Conservation (phyloP, 2,113 vertebrate species). For the Syngnathoides biaculeatus region DNA sequence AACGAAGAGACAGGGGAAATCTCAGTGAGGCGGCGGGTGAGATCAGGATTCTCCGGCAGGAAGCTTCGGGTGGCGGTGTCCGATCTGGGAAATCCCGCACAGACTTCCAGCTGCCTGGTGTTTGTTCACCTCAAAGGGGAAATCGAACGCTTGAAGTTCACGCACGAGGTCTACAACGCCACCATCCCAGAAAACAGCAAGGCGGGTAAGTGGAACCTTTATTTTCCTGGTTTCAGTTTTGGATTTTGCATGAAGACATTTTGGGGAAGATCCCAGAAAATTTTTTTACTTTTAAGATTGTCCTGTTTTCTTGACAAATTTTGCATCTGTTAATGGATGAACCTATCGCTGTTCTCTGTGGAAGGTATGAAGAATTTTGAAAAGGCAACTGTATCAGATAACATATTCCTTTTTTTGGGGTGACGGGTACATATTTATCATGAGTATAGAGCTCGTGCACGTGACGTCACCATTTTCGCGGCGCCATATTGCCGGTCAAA, state of each 20-base stretch:
- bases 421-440: too few relatives aligned
- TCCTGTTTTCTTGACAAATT: too few relatives aligned
- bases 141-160: constrained; percentile 76
- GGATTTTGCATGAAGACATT: background rate
- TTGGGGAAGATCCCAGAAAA: background rate
- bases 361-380: too few relatives aligned
- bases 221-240: background rate
- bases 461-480: too few relatives aligned
- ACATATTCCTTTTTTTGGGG: too few relatives aligned
- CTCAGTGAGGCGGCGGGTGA: constrained; percentile 64
- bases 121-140: constrained; percentile 76
- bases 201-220: constrained; percentile 66
- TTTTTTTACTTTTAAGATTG: too few relatives aligned
- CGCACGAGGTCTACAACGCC: constrained; percentile 72
- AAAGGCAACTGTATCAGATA: too few relatives aligned
- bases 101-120: constrained; percentile 77
- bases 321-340: too few relatives aligned
- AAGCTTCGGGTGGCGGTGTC: constrained; percentile 73
- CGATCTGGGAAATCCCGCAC: constrained; percentile 76
- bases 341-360: too few relatives aligned
- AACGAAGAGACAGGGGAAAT: constrained; percentile 76
- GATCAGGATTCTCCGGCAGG: constrained; percentile 65
- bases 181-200: constrained; percentile 79
- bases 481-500: too few relatives aligned
- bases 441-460: too few relatives aligned